Evolutionary conservation across 92 coral and sea anemone genomes (phyloP).

Genomic region (Muricea muricata): DNA sequence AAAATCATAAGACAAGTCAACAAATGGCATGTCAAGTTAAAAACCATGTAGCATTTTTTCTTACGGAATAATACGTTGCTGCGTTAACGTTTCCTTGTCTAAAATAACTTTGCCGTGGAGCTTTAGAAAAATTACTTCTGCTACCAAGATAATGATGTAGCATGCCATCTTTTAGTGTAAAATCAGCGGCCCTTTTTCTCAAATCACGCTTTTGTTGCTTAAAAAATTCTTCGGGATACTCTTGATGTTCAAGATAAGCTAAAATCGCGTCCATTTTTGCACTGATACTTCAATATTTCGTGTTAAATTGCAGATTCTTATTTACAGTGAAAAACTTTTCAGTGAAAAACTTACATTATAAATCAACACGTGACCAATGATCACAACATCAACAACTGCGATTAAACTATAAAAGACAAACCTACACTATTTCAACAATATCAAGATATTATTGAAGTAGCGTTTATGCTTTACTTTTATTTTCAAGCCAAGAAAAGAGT

Average conservation of each 20-base stretch:
- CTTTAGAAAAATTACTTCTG: slow-evolving; percentile 8
- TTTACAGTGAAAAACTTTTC: no score
- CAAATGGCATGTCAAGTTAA: no score
- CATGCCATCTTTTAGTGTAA: slow-evolving; percentile 8
- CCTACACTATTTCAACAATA: no score
- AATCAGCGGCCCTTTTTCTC: slow-evolving; percentile 37
- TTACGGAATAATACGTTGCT: slow-evolving; percentile 34
- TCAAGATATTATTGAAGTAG: no score
- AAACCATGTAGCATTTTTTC: background rate
- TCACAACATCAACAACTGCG: no score
- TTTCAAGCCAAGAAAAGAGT: no score
- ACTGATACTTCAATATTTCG: no score
- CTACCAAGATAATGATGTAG: slow-evolving; percentile 30
- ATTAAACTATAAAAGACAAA: no score
- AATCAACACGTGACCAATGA: no score
- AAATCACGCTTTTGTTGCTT: slow-evolving; percentile 30
- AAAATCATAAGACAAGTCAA: background rate
- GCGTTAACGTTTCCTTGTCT: slow-evolving; percentile 36
- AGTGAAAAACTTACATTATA: no score
- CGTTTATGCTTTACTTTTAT: no score
- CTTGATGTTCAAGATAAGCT: slow-evolving; percentile 29
- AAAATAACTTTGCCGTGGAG: slow-evolving; percentile 44
- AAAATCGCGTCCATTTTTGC: slow-evolving; percentile 27
- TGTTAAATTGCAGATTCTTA: no score
- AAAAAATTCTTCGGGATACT: slow-evolving; percentile 8